These are phyloP conservation scores for Epizoanthus illoricatus DNA, from an alignment of 92 coral and sea anemone genomes.

Conservation along the genomic window DNA sequence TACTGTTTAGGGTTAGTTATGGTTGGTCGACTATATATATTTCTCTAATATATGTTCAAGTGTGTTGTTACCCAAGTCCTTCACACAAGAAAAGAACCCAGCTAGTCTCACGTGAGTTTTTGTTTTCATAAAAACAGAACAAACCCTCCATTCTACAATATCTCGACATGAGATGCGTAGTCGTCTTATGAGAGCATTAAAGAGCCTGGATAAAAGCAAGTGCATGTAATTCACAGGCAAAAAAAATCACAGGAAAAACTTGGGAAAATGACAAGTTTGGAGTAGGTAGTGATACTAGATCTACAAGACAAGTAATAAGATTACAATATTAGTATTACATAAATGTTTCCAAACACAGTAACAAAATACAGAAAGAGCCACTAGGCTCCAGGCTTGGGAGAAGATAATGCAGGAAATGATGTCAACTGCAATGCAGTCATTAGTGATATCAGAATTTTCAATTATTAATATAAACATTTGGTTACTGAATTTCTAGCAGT, in stretches of 20 bases:
- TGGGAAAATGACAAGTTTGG: background rate
- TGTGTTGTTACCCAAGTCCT: too few species aligned
- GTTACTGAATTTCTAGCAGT: too few species aligned
- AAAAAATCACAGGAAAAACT: background rate
- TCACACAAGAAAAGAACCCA: too few species aligned
- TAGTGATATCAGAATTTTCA: too few species aligned
- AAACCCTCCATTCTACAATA: too few species aligned
- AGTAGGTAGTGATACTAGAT: background rate
- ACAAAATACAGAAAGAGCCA: background rate
- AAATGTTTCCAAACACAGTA: background rate
- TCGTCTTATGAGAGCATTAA: background rate
- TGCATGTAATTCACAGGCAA: background rate
- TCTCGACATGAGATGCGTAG: background rate
- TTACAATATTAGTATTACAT: conserved; percentile 21
- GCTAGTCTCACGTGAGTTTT: too few species aligned
- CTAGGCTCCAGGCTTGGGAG: background rate
- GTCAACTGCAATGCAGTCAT: too few species aligned
- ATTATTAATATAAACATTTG: too few species aligned
- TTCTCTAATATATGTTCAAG: too few species aligned
- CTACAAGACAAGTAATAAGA: conserved; percentile 14
- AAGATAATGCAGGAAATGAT: background rate
- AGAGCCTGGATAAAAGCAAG: background rate
- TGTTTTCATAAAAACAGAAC: background rate
- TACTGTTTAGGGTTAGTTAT: too few species aligned
- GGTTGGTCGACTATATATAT: too few species aligned